These are phyloP conservation scores for Petaurus breviceps DNA, from an alignment of 2,113 vertebrate species.

Conservation along the genomic window DNA sequence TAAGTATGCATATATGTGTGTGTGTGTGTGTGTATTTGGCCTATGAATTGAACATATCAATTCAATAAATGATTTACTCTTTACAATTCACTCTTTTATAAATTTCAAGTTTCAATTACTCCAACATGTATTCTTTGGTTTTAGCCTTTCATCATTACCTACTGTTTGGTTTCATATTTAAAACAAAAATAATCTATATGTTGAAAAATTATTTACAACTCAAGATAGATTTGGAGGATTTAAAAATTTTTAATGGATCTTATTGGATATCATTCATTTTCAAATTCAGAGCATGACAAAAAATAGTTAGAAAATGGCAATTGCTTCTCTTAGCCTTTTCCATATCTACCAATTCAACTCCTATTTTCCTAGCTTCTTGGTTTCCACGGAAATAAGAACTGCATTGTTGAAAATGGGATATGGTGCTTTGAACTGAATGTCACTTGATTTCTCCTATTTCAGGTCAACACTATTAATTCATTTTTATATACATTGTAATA, in stretches of 20 bases:
- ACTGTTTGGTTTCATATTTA: neutral
- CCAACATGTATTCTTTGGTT: neutral
- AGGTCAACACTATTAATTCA: neutral
- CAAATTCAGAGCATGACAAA: neutral
- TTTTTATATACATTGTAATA: neutral
- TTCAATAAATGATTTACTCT: neutral
- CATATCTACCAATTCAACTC: neutral
- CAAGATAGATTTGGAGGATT: neutral
- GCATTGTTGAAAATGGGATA: neutral
- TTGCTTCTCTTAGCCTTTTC: neutral
- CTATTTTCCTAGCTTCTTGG: neutral
- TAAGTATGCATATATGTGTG: too few relatives aligned
- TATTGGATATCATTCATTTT: neutral
- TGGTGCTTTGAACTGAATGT: neutral
- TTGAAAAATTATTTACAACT: neutral
- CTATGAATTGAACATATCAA: neutral
- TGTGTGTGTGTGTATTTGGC: neutral
- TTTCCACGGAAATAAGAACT: slow-evolving; percentile 52
- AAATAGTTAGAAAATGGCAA: neutral
- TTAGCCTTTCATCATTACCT: neutral
- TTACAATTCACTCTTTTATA: neutral
- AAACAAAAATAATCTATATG: neutral
- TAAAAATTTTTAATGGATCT: neutral
- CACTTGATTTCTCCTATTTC: neutral
- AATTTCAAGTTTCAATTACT: neutral